These are phyloP conservation scores for Abrostola tripartita DNA, from an alignment of 2,888 invertebrate genomes.

Conservation along the genomic window DNA sequence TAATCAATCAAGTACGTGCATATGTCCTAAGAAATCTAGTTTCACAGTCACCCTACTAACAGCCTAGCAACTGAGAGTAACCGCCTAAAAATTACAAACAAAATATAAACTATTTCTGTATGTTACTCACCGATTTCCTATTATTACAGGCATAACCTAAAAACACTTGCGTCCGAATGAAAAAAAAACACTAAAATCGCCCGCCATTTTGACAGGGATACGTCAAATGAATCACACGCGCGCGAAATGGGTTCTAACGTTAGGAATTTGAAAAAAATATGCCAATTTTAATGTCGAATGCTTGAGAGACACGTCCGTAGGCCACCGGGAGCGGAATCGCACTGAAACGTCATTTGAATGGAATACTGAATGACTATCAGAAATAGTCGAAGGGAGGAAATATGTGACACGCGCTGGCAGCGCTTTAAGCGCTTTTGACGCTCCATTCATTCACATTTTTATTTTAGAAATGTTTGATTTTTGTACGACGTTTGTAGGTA, in stretches of 20 bases:
- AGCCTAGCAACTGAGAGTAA: constrained; percentile 41
- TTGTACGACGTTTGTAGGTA: not conserved
- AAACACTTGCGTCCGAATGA: constrained; percentile 29
- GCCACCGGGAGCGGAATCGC: constrained; percentile 45
- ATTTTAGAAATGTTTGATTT: not conserved
- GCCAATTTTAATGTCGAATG: constrained; percentile 15
- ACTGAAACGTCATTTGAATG: constrained; percentile 74
- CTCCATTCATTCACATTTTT: not conserved
- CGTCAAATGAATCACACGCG: constrained; percentile 48
- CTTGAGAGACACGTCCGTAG: constrained; percentile 22
- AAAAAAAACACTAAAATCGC: constrained; percentile 44
- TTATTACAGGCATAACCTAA: constrained; percentile 42
- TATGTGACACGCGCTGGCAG: constrained; percentile 43
- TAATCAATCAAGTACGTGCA: constrained; percentile 41
- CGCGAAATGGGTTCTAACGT: constrained; percentile 40
- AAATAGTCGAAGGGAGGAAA: constrained; percentile 82
- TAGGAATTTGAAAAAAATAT: constrained; percentile 43
- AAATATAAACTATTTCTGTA: constrained; percentile 56
- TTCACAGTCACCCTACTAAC: constrained; percentile 20
- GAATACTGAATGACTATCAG: constrained; percentile 80
- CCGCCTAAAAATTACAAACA: constrained; percentile 49
- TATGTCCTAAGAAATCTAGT: constrained; percentile 32
- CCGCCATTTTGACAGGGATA: constrained; percentile 53
- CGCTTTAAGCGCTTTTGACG: constrained; percentile 64
- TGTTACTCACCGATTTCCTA: constrained; percentile 53